These are phyloP conservation scores for Campoletis raptor DNA, from an alignment of 2,888 invertebrate genomes.

Conservation along the genomic window DNA sequence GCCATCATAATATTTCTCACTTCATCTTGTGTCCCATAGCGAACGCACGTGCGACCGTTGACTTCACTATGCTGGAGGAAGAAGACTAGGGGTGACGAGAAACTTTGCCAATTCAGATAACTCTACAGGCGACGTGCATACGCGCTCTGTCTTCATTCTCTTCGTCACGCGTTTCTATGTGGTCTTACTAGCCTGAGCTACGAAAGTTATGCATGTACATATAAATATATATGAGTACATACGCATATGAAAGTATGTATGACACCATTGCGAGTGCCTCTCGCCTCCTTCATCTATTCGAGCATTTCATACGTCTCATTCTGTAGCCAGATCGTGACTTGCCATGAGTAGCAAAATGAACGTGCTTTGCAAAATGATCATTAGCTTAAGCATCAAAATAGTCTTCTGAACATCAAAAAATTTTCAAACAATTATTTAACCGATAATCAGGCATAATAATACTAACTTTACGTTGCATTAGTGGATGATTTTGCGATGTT, in stretches of 20 bases:
- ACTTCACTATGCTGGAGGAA: constrained; percentile 27
- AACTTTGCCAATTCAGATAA: constrained; percentile 67
- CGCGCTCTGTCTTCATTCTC: constrained; percentile 55
- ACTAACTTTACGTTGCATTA: neutral
- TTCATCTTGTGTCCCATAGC: constrained; percentile 6
- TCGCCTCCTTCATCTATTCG: constrained; percentile 22
- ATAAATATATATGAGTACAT: neutral
- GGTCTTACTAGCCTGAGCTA: constrained; percentile 1
- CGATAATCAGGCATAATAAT: neutral
- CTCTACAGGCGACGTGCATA: constrained; percentile 47
- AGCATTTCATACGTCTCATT: constrained; percentile 25
- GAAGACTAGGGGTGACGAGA: constrained; percentile 41
- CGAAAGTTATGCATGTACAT: constrained; percentile 23
- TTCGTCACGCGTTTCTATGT: constrained; percentile 30
- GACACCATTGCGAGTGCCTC: neutral
- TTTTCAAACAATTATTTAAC: neutral
- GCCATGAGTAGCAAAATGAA: constrained; percentile 19
- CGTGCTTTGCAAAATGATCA: neutral
- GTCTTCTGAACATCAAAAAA: neutral
- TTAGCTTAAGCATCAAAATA: constrained; percentile 24
- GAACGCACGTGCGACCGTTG: constrained; percentile 58
- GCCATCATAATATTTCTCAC: neutral
- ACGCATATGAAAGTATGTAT: constrained; percentile 14
- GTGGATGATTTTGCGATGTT: neutral
- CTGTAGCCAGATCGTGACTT: constrained; percentile 30